Base-by-base conservation (phyloP, 2,797 vertebrate species). In the Scomberomorus guttatus region DNA sequence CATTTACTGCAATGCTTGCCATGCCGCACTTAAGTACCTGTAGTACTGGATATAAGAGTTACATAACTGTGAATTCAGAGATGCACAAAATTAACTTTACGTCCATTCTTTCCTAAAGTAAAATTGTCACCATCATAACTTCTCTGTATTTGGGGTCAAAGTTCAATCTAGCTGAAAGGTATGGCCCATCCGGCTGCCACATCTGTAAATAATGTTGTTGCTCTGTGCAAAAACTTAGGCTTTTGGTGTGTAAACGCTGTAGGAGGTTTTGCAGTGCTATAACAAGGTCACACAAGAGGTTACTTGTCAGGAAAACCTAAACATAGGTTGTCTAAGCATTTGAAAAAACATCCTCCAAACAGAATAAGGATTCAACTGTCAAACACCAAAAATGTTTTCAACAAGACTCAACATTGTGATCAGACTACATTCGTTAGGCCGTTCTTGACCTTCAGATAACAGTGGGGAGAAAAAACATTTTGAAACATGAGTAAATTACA, bases 261-360 rank as follows among this genome's bases (percentile, higher is more conserved):
- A 34, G 63, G 29, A 32, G 25, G n/a, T 27, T 58, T 48, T 57
- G 17, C 18, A 34, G 34, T 8, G 5, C n/a, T 13, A 2, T n/a
- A 57, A 69, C 59, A 81, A 73, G 72, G 56, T 72, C 69, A 80
- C 18, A 34, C 57, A 25, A 62, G 60, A 75, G 22, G 24, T 34
- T 34, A 6, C 34, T 9, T 34, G 34, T 34, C 34, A 34, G 5
- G 34, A 34, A 37, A 12, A 37, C 2, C 37, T 37, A 37, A 54
- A 67, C 71, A 54, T 42, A 37, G 48, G 71, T 76, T 32, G 57
- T 61, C 71, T 52, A 48, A 37, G 17, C 52, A 67, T 70, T 80
- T 61, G 32, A 61, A 37, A 42, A 42, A 42, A 10, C 14, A 1
- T 37, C n/a, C n/a, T 54, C 20, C 34, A 25, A 66, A 77, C 61